Evolutionary conservation across 2,797 vertebrate species (phyloP).

Genomic region (Simalia tracyae): DNA sequence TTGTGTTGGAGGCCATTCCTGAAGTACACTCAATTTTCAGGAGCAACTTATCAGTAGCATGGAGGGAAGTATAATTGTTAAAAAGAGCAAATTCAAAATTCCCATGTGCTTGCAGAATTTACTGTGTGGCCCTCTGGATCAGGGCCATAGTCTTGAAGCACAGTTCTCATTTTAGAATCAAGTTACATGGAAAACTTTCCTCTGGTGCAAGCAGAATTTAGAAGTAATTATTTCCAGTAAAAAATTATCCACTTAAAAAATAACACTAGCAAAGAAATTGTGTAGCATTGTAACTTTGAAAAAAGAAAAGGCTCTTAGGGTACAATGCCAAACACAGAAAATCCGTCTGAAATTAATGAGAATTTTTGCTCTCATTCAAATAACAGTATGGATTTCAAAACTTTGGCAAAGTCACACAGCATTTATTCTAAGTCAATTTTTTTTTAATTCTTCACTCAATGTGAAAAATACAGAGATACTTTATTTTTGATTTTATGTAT

Average conservation of each 20-base stretch:
- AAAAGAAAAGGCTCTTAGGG: background rate
- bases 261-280: background rate
- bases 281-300: background rate
- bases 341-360: background rate
- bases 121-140: background rate
- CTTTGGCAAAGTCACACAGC: background rate
- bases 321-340: background rate
- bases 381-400: background rate
- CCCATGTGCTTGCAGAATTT: background rate
- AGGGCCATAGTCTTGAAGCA: background rate
- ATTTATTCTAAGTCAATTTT: conserved; percentile 28
- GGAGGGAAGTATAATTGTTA: background rate
- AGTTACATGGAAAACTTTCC: conserved; percentile 52
- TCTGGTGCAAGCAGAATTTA: conserved; percentile 53
- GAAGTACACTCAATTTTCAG: background rate
- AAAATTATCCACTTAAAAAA: conserved; percentile 25
- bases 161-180: conserved; percentile 41
- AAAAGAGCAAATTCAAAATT: conserved; percentile 6
- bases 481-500: background rate
- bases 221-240: conserved; percentile 26
- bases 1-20: background rate
- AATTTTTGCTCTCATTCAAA: conserved; percentile 1
- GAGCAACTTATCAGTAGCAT: background rate
- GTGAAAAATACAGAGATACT: background rate
- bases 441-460: conserved; percentile 15